Percentiles rank a stretch among this genome's conserved stretches.
Evolutionary conservation across 35 echinoderm and acorn worm species (phyloP).

Genomic region (Amphiura filiformis): DNA sequence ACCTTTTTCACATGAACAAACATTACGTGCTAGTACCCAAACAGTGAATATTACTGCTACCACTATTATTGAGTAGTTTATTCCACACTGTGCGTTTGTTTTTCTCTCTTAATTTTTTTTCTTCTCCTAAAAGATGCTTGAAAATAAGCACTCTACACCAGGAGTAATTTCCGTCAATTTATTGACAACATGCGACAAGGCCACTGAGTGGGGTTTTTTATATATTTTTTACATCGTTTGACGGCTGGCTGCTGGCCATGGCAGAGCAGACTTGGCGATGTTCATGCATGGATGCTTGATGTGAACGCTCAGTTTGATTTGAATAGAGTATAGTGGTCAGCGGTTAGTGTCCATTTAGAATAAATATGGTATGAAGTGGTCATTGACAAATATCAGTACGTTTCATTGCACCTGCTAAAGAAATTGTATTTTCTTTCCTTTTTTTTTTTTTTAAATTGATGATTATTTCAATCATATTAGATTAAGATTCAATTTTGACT

Average conservation of each 20-base stretch:
- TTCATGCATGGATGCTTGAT: neutral
- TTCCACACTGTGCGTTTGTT: neutral
- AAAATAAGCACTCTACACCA: neutral
- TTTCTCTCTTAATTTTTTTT: neutral
- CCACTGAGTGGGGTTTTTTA: neutral
- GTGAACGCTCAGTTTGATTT: neutral
- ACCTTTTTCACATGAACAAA: neutral
- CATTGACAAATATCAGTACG: too few species aligned
- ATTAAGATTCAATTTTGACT: too few species aligned
- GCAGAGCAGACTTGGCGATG: neutral
- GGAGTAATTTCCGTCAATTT: constrained; percentile 1
- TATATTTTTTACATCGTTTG: neutral
- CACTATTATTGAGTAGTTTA: neutral
- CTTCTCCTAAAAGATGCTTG: neutral
- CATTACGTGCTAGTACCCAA: neutral
- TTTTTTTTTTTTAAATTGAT: too few species aligned
- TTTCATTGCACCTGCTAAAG: too few species aligned
- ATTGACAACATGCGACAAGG: neutral
- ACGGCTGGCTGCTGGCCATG: neutral
- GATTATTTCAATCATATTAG: too few species aligned
- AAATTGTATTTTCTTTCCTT: too few species aligned
- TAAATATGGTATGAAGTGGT: too few species aligned
- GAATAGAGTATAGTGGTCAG: neutral
- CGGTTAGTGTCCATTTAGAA: neutral
- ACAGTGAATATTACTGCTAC: neutral